These are phyloP conservation scores for Dendroctonus valens DNA, from an alignment of 1,140 invertebrate genomes.

Conservation along the genomic window DNA sequence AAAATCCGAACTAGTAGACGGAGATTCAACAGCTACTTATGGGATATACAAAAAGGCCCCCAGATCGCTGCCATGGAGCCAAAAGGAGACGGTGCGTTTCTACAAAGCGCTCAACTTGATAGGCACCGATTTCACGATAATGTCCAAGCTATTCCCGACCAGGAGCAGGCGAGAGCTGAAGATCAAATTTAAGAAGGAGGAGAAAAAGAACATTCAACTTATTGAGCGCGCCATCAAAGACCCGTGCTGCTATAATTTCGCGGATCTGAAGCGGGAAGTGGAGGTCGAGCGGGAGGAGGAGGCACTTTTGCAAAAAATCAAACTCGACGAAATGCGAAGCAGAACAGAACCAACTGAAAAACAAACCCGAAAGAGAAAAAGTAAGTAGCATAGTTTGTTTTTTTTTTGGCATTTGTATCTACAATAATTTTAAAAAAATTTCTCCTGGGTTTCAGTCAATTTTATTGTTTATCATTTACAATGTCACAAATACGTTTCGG, in stretches of 20 bases:
- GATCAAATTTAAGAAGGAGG: conserved; percentile 62
- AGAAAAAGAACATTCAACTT: conserved; percentile 49
- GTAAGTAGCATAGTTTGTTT: too few relatives aligned
- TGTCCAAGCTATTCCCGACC: conserved; percentile 78
- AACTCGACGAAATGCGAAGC: conserved; percentile 31
- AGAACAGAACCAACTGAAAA: conserved; percentile 20
- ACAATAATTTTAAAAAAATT: too few relatives aligned
- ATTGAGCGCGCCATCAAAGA: conserved; percentile 53
- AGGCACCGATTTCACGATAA: conserved; percentile 87
- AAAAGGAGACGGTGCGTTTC: conserved; percentile 78
- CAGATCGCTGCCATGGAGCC: conserved; percentile 65
- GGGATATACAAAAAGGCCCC: conserved; percentile 65
- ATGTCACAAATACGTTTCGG: conserved; percentile 2
- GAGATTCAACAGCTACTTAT: conserved; percentile 59
- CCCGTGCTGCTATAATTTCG: conserved; percentile 52
- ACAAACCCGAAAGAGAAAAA: conserved; percentile 4
- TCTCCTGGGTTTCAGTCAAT: too few relatives aligned
- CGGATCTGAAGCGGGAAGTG: conserved; percentile 51
- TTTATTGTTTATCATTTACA: too few relatives aligned
- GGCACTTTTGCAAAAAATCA: conserved; percentile 36
- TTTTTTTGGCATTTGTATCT: too few relatives aligned
- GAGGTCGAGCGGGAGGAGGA: conserved; percentile 46
- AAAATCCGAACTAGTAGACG: conserved; percentile 64
- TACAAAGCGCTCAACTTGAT: conserved; percentile 83
- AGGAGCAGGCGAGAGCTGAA: conserved; percentile 78